A percentile compares a stretch with the other conserved stretches of the same genome.
These are phyloP conservation scores for Homalodisca vitripennis DNA, from an alignment of 1,140 invertebrate species.

Conservation along the genomic window DNA sequence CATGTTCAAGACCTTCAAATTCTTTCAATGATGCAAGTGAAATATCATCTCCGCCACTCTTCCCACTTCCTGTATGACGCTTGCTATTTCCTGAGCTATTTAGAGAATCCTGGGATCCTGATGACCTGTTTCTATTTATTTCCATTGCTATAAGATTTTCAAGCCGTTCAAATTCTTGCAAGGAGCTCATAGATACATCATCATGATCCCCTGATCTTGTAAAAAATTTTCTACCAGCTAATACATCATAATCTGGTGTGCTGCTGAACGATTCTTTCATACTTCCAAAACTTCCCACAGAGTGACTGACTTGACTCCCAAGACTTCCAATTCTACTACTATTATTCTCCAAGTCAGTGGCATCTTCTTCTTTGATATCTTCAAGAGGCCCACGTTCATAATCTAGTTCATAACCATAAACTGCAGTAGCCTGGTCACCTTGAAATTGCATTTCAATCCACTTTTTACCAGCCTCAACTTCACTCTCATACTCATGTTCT, in stretches of 20 bases:
- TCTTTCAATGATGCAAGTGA: slow-evolving; percentile 92
- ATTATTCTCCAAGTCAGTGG: slow-evolving; percentile 78
- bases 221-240: slow-evolving; percentile 75
- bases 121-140: slow-evolving; percentile 57
- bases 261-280: slow-evolving; percentile 73
- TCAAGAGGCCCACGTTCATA: slow-evolving; percentile 75
- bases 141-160: slow-evolving; percentile 76
- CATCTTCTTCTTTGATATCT: slow-evolving; percentile 88
- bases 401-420: slow-evolving; percentile 68
- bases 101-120: slow-evolving; percentile 71
- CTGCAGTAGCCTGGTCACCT: slow-evolving; percentile 61
- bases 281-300: slow-evolving; percentile 72
- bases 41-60: slow-evolving; percentile 83
- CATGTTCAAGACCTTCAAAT: slow-evolving; percentile 89
- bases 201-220: slow-evolving; percentile 80
- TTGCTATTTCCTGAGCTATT: slow-evolving; percentile 52
- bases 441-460: slow-evolving; percentile 89
- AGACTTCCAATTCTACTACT: slow-evolving; percentile 75
- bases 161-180: slow-evolving; percentile 92
- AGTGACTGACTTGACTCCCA: slow-evolving; percentile 72
- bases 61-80: slow-evolving; percentile 60
- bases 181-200: slow-evolving; percentile 85
- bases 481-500: slow-evolving; percentile 50
- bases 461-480: slow-evolving; percentile 74
- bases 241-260: slow-evolving; percentile 81